Evolutionary conservation across 2,888 invertebrate genomes (phyloP).

Genomic region (Alloscopus bannaensis): DNA sequence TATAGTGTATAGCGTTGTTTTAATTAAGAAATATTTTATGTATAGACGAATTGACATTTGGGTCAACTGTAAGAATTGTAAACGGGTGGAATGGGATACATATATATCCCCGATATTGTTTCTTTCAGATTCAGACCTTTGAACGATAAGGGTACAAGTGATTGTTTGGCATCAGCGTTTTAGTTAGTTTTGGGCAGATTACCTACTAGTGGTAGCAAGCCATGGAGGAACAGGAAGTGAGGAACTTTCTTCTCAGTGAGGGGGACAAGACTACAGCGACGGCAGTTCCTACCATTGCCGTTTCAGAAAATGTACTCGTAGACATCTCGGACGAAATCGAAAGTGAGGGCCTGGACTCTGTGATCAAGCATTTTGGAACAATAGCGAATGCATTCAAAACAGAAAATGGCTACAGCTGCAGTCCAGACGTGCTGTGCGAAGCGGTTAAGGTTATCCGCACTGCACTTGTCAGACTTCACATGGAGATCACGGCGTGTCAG

Average conservation of each 20-base stretch:
- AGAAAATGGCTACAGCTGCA: constrained; percentile 37
- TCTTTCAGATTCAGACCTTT: too few species aligned
- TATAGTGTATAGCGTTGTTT: too few species aligned
- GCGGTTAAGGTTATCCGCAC: constrained; percentile 47
- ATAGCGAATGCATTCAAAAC: constrained; percentile 53
- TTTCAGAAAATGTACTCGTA: constrained; percentile 3
- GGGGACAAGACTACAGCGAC: constrained; percentile 42
- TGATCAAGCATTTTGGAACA: constrained; percentile 40
- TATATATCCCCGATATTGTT: too few species aligned
- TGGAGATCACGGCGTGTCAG: constrained; percentile 36
- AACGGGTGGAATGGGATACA: too few species aligned
- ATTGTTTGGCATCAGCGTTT: too few species aligned
- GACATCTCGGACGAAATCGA: constrained; percentile 49
- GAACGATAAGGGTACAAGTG: too few species aligned
- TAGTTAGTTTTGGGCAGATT: too few species aligned
- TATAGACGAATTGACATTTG: too few species aligned
- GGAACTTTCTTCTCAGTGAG: constrained; percentile 50
- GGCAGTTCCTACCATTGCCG: constrained; percentile 44
- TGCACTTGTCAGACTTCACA: constrained; percentile 29
- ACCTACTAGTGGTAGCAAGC: background rate
- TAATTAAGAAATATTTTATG: too few species aligned
- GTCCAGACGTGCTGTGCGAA: constrained; percentile 25
- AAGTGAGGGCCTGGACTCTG: constrained; percentile 41
- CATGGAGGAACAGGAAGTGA: constrained; percentile 58
- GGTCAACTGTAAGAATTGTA: too few species aligned